These are phyloP conservation scores for Mythimna ferrago DNA, from an alignment of 2,888 invertebrate species.

Conservation along the genomic window DNA sequence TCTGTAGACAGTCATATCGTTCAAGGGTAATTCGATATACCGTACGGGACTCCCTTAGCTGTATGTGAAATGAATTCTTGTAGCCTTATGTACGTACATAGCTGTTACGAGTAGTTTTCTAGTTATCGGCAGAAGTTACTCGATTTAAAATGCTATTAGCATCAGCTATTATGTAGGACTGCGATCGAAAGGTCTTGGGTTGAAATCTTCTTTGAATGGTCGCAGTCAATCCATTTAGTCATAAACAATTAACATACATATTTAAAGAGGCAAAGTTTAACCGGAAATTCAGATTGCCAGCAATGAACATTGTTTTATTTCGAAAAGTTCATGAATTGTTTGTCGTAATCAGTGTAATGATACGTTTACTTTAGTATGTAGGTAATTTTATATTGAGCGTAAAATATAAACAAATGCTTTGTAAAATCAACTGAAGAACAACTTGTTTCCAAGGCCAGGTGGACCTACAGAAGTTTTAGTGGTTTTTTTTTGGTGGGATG, in stretches of 20 bases:
- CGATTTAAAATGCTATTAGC: slow-evolving; percentile 5
- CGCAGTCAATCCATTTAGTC: slow-evolving; percentile 19
- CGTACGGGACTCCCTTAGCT: too few relatives aligned
- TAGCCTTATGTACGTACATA: too few relatives aligned
- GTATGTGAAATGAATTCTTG: too few relatives aligned
- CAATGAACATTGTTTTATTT: slow-evolving; percentile 12
- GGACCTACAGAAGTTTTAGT: too few relatives aligned
- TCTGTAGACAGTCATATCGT: too few relatives aligned
- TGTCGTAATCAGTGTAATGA: not conserved
- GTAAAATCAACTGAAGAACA: too few relatives aligned
- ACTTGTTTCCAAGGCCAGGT: too few relatives aligned
- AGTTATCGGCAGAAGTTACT: too few relatives aligned
- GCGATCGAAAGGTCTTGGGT: slow-evolving; percentile 5
- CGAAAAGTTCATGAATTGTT: not conserved
- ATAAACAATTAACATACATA: slow-evolving; percentile 34
- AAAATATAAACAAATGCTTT: too few relatives aligned
- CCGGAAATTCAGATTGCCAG: slow-evolving; percentile 21
- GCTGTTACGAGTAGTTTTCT: too few relatives aligned
- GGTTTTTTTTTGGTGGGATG: too few relatives aligned
- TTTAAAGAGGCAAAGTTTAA: slow-evolving; percentile 27
- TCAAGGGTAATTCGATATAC: too few relatives aligned
- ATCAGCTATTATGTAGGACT: not conserved
- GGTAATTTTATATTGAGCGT: not conserved
- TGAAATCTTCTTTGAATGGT: slow-evolving; percentile 1
- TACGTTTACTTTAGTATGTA: not conserved